Conservation (phyloP, 2,113 vertebrate genomes). For the Raja brachyura region DNA sequence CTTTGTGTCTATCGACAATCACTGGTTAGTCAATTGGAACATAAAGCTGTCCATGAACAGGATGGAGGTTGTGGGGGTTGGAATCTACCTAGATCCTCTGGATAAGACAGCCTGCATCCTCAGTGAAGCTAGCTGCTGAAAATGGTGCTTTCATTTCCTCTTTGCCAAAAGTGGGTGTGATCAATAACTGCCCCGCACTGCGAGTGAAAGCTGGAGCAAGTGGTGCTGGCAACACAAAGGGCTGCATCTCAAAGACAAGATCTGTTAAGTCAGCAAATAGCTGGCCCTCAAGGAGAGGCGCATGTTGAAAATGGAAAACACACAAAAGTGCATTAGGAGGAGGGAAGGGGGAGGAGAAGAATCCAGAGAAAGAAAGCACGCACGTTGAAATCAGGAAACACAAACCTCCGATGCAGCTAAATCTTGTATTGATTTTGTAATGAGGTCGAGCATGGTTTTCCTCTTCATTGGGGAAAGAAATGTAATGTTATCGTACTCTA, state of each 20-base stretch:
- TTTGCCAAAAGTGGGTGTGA: neutral
- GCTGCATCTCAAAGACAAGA: neutral
- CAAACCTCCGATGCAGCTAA: neutral
- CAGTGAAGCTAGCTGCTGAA: neutral
- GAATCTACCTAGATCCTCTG: neutral
- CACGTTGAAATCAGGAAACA: no score
- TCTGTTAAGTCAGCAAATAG: neutral
- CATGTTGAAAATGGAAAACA: constrained; percentile 13
- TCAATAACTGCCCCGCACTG: neutral
- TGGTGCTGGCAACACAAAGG: neutral
- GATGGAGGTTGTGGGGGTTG: neutral
- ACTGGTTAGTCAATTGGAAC: neutral
- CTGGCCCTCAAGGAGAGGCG: no score
- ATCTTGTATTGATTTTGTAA: constrained; percentile 31
- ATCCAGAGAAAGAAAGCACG: neutral
- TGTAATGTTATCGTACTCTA: neutral
- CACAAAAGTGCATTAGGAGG: neutral
- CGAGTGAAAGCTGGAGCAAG: neutral
- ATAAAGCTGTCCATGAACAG: no score
- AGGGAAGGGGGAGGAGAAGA: neutral
- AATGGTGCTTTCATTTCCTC: neutral
- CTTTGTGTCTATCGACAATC: neutral
- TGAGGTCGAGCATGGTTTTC: neutral
- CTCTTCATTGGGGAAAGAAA: neutral
- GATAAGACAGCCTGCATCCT: neutral